Evolutionary conservation across 2,888 invertebrate species (phyloP), one percentile per base, ranked within the genome.

Genomic region (Sinodicranocentrus sp.): DNA sequence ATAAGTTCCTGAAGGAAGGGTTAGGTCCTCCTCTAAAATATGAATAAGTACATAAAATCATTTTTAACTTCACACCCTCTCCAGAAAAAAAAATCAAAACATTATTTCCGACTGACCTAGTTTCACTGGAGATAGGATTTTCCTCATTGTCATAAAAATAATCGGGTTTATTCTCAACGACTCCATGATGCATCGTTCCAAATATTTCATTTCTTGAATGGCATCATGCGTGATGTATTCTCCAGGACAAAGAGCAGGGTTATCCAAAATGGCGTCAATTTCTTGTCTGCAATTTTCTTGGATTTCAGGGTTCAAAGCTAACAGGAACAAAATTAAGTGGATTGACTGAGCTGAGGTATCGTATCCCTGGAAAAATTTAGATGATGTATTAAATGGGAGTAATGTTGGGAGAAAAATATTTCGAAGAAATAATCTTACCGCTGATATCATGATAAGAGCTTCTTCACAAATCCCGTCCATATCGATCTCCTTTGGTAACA

Each of bases 131-230:
- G 63, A 63, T 21, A 63, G 63, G 6, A 75, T n/a, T 65, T 75
- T 75, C 28, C 75, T 63, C 75, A 75, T 65, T 3, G 52, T 19
- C 19, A 75, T 52, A 17, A 33, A 43, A 13, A 52, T n/a, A 15
- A 65, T 5, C 15, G 75, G 61, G 21, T 61, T 33, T 33, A 75
- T 65, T 17, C 75, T 17, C 2, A 39, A 10, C 2, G 75, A 28
- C 48, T 75, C 75, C 21, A 75, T n/a, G 28, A 75, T 75, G 19
- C 75, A 75, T 0, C 75, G 17, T 52, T 75, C 75, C 33, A 75
- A 75, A 33, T 75, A 48, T 15, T 75, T 75, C 2, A 75, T 23
- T 3, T 75, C 39, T 1, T 23, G 48, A 2, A 75, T 28, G 15
- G 63, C 75, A 1, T 63, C 19, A 17, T 25, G 52, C 15, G 44